Base-by-base conservation (phyloP, 2,797 vertebrate genomes). In the Enteromius anoplus region DNA sequence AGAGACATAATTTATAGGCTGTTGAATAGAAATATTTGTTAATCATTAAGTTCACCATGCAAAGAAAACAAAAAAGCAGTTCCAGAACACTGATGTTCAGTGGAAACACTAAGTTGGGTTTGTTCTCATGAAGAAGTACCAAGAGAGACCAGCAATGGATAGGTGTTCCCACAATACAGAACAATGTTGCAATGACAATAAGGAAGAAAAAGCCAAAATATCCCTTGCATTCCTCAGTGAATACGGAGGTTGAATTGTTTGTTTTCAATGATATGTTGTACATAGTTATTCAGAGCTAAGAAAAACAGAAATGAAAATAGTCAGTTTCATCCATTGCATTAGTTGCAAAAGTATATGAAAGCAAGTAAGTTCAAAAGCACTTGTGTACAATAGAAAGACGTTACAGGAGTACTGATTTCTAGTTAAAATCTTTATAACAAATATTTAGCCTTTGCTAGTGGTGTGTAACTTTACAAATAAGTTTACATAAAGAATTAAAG, bases 81-180 rank as follows among this genome's bases (percentile, higher is more conserved):
- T 86, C 82, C 42, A 75, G 3, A 5, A 73, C 0, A 9, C 10
- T 82, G n/a, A 42, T 49, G 23, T 69, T 65, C 11, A 85, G 3
- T 14, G 23, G 6, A 76, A 86, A 72, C 34, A 84, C 65, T 11
- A 58, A 75, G 10, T 47, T 80, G 1, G 69, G 40, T 83, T 69
- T 62, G 45, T 69, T 79, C 11, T 5, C 42, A 10, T 12, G 71
- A 14, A 83, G 29, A 49, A 29, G 71, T 4, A 75, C 2, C 80
- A 64, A 79, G 14, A 82, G 55, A 8, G 42, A 42, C 47, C 55
- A 78, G 21, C 29, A 64, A 69, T 75, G 37, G 45, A 40, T 40
- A 1, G 62, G 75, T 0, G 34, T 40, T 40, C 47, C 69, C 68
- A 84, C 12, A 4, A 73, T 17, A 2, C 77, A 45, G 42, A 23